These are phyloP conservation scores for Oligia strigilis DNA, from an alignment of 2,888 invertebrate species.

Conservation along the genomic window DNA sequence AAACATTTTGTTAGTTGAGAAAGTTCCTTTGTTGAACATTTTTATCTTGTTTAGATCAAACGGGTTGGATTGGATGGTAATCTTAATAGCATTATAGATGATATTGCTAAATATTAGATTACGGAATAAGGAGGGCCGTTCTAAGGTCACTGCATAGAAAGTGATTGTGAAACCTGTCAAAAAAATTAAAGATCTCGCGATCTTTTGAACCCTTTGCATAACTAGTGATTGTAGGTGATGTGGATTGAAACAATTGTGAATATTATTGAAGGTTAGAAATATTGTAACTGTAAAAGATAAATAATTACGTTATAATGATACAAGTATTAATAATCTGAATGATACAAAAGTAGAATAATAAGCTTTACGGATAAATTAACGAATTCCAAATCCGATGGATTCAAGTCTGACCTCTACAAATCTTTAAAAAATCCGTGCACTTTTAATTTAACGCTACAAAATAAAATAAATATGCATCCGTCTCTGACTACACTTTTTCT, in stretches of 20 bases:
- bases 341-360: neutral
- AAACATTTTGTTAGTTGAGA: slow-evolving; percentile 70
- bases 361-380: too few species aligned
- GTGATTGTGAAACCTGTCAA: slow-evolving; percentile 57
- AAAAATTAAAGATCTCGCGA: slow-evolving; percentile 26
- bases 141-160: slow-evolving; percentile 55
- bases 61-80: slow-evolving; percentile 66
- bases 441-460: slow-evolving; percentile 17
- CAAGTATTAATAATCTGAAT: neutral
- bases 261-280: slow-evolving; percentile 4
- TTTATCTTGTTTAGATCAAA: slow-evolving; percentile 74
- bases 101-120: slow-evolving; percentile 69
- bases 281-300: neutral
- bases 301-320: neutral
- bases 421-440: slow-evolving; percentile 11
- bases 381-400: neutral
- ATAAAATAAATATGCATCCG: slow-evolving; percentile 40
- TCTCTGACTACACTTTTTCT: slow-evolving; percentile 46
- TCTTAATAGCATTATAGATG: slow-evolving; percentile 74
- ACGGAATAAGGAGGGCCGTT: slow-evolving; percentile 60
- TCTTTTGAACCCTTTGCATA: slow-evolving; percentile 46
- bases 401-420: slow-evolving; percentile 14
- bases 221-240: slow-evolving; percentile 28
- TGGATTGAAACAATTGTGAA: slow-evolving; percentile 6
- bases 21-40: slow-evolving; percentile 64